phyloP scores from a whole-genome alignment of 1,140 invertebrate genomes.

The Drosophila murphyi region DNA sequence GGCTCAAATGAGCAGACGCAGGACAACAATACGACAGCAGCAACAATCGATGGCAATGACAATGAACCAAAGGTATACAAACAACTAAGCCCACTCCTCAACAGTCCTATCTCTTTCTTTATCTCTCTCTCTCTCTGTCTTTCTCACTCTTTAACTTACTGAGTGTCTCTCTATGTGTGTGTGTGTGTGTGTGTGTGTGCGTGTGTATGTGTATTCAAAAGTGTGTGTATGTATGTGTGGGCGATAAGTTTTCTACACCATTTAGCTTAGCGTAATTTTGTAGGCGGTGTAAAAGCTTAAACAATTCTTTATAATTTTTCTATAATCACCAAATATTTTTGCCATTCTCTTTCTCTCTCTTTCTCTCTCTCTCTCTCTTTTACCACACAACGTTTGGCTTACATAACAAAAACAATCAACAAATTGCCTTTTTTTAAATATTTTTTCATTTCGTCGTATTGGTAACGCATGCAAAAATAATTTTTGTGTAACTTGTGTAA shows the following conservation, averaged over 20 bases:
- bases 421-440: constrained; percentile 8
- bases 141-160: constrained; percentile 2
- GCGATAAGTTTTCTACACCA: constrained; percentile 42
- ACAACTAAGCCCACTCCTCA: constrained; percentile 44
- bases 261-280: constrained; percentile 57
- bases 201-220: constrained; percentile 6
- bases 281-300: constrained; percentile 51
- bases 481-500: constrained; percentile 43
- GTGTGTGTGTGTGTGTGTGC: constrained; percentile 10
- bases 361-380: constrained; percentile 38
- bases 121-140: not conserved
- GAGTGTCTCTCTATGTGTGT: not conserved
- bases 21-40: constrained; percentile 44
- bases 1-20: constrained; percentile 39
- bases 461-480: constrained; percentile 47
- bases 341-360: constrained; percentile 46
- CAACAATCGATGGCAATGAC: constrained; percentile 80
- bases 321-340: constrained; percentile 50
- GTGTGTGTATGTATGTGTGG: constrained; percentile 32
- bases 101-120: constrained; percentile 6
- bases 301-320: constrained; percentile 33
- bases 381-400: constrained; percentile 28
- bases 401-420: constrained; percentile 1
- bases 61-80: constrained; percentile 84
- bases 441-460: constrained; percentile 39